Evolutionary conservation across 2,113 vertebrate species (phyloP), one percentile per base, ranked within the genome.

Genomic region (Periophthalmodon schlosseri): DNA sequence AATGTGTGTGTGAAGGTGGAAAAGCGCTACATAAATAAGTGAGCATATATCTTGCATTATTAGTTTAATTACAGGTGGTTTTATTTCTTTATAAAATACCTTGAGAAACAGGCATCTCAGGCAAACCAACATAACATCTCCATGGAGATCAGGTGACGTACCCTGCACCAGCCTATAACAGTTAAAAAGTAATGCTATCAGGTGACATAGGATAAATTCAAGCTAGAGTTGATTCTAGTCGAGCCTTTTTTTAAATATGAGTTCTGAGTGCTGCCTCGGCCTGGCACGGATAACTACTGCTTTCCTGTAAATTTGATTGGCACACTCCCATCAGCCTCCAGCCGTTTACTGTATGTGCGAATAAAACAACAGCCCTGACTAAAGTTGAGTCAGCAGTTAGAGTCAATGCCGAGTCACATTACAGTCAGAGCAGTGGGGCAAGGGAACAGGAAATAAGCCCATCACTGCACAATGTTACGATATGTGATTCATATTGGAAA

Each of bases 331-430:
- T 33, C 11, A 49, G 28, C 16, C 36, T 28, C 9, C 16, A 65
- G 18, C 63, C 34, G 39, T 65, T 65, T 39, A 65, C 63, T 65
- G 63, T 65, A 65, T 44, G 63, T 65, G 63, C 10, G 10, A 39
- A 2, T 65, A 39, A 44, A 65, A 39, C 33, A 21, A 12, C 28
- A 64, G 61, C 33, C 61, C 63, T 36, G 63, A 64, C 28, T 39
- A 78, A 69, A 33, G 56, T 67, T 75, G 82, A 85, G 78, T 83
- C 76, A 79, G 87, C 78, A 0, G 73, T 81, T 75, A 21, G 39
- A 77, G 67, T 81, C 68, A 73, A 16, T 74, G 75, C 81, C 50
- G 46, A 78, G 39, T 75, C 73, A 54, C 54, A 16, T 70, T 68
- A 72, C 39, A 49, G 72, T 75, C 72, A 16, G 64, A 13, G 73